Conservation (phyloP, 2,797 vertebrate species). For the Steatocranus sp. region DNA sequence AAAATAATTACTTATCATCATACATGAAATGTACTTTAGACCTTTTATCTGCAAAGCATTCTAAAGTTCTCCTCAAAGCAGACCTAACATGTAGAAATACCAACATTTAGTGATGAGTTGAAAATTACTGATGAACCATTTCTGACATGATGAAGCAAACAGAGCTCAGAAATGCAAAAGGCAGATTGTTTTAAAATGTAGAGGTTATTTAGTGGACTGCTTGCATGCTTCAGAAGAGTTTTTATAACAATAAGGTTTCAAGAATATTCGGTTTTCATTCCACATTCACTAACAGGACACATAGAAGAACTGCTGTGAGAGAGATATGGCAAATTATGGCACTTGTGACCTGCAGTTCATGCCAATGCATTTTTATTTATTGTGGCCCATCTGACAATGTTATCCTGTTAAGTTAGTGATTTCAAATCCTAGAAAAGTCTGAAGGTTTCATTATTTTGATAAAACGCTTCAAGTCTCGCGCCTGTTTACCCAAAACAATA, state of each 20-base stretch:
- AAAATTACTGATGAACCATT: not conserved
- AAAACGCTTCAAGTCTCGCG: accelerated
- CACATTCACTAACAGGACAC: not conserved
- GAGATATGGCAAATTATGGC: accelerated
- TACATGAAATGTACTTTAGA: not conserved
- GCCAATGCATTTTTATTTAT: not conserved
- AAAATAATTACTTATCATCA: not conserved
- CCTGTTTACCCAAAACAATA: not conserved
- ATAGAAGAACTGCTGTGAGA: not conserved
- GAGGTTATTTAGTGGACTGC: not conserved
- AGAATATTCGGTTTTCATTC: not conserved
- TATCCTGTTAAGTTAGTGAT: accelerated
- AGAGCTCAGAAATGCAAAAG: not conserved
- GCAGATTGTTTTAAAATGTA: not conserved
- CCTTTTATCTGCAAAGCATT: not conserved
- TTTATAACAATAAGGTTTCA: not conserved
- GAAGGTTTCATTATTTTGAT: too few relatives aligned
- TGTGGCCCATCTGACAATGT: not conserved
- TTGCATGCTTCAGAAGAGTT: not conserved
- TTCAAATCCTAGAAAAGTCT: not conserved
- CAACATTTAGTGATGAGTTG: not conserved
- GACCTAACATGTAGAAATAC: not conserved
- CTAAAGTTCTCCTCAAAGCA: not conserved
- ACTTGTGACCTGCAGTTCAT: not conserved
- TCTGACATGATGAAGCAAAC: accelerated